These are phyloP conservation scores for Drosophila orena DNA, from an alignment of 1,140 invertebrate genomes.

Conservation along the genomic window DNA sequence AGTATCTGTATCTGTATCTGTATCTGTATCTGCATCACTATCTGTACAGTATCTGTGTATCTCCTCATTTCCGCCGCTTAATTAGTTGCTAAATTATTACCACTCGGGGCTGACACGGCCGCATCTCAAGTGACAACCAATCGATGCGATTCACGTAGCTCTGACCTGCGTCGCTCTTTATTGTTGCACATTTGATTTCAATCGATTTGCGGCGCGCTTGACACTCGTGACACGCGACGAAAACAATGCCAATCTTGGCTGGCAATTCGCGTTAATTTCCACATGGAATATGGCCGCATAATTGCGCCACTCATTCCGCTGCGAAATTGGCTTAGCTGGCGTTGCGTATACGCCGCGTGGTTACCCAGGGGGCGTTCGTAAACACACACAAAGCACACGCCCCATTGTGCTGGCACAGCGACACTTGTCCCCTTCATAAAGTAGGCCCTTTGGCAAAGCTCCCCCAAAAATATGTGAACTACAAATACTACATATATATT, in stretches of 20 bases:
- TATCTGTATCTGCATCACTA: too few relatives aligned
- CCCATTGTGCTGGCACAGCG: conserved; percentile 24
- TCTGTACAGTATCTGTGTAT: conserved; percentile 23
- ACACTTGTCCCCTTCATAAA: conserved; percentile 33
- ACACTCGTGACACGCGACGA: conserved; percentile 56
- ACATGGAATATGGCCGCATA: conserved; percentile 72
- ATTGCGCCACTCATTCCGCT: conserved; percentile 48
- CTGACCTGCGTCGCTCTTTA: conserved; percentile 29
- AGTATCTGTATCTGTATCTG: conserved; percentile 2
- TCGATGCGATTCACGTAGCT: conserved; percentile 30
- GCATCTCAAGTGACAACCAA: conserved; percentile 71
- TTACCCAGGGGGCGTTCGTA: conserved; percentile 1
- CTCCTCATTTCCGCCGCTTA: conserved; percentile 57
- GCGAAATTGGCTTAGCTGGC: conserved; percentile 62
- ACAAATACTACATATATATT: not conserved
- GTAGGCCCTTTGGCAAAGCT: not conserved
- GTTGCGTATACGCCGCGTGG: conserved; percentile 33
- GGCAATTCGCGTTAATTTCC: conserved; percentile 75
- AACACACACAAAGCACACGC: conserved; percentile 20
- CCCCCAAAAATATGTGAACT: not conserved
- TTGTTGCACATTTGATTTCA: conserved; percentile 69
- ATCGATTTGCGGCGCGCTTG: conserved; percentile 42
- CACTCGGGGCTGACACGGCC: conserved; percentile 59
- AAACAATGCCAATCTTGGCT: conserved; percentile 76
- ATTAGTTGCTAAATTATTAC: conserved; percentile 82